These are phyloP conservation scores for Neolamprologus multifasciatus DNA, from an alignment of 2,797 vertebrate species.

Conservation along the genomic window DNA sequence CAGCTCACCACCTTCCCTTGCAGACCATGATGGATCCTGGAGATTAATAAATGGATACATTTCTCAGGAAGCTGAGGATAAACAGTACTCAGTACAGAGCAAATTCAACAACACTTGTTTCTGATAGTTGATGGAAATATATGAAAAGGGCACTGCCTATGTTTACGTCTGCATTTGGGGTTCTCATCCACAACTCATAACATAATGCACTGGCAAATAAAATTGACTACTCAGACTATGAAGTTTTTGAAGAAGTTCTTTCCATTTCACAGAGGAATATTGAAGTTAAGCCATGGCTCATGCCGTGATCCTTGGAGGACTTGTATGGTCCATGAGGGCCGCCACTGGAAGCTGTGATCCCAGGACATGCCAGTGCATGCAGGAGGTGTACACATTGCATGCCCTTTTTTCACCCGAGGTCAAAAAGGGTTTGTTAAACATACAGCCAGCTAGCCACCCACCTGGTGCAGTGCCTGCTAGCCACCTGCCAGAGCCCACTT, in stretches of 20 bases:
- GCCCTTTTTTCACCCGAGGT: background rate
- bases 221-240: background rate
- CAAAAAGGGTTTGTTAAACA: background rate
- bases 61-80: slow-evolving; percentile 60
- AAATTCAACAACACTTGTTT: background rate
- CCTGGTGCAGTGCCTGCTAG: background rate
- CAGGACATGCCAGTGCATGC: background rate
- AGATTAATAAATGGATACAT: slow-evolving; percentile 34
- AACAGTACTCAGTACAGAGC: slow-evolving; percentile 57
- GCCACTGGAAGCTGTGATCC: background rate
- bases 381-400: background rate
- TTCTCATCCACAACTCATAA: background rate
- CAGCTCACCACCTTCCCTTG: slow-evolving; percentile 8
- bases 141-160: background rate
- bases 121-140: background rate
- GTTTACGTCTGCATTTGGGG: background rate
- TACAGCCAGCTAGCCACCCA: background rate
- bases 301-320: background rate
- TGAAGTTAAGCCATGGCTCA: background rate
- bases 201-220: background rate
- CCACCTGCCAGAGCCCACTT: background rate
- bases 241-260: background rate
- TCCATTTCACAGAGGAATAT: background rate
- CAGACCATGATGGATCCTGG: slow-evolving; percentile 58
- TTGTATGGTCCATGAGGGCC: background rate